phyloP scores from a whole-genome alignment of 2,113 vertebrate genomes.

The Trichechus manatus region DNA sequence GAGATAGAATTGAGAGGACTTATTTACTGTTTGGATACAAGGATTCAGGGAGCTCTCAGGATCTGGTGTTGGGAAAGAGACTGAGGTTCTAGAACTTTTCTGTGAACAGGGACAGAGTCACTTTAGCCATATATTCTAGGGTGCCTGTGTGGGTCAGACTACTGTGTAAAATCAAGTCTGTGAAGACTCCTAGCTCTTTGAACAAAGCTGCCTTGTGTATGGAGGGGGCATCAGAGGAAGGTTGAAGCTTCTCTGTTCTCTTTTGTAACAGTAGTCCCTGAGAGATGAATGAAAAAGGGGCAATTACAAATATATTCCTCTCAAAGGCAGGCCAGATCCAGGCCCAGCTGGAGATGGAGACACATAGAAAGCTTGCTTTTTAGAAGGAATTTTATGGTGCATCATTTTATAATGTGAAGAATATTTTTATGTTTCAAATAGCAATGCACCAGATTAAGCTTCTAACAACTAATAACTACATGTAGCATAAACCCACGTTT shows the following conservation, averaged over 20 bases:
- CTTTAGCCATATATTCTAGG: background rate
- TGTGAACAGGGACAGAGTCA: background rate
- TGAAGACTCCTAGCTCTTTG: background rate
- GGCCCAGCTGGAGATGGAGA: background rate
- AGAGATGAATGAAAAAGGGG: background rate
- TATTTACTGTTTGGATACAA: background rate
- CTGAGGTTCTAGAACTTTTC: background rate
- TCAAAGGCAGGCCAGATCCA: conserved; percentile 39
- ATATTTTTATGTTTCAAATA: conserved; percentile 34
- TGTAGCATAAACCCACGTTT: background rate
- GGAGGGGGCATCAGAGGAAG: background rate
- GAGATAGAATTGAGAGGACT: background rate
- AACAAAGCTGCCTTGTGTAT: background rate
- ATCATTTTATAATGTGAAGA: conserved; percentile 19
- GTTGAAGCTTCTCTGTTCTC: background rate
- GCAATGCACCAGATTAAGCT: background rate
- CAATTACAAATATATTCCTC: conserved; percentile 18
- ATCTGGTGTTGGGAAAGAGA: background rate
- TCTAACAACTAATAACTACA: conserved; percentile 8
- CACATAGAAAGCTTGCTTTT: background rate
- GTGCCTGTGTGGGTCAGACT: background rate
- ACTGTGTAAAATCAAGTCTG: background rate
- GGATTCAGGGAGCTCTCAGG: background rate
- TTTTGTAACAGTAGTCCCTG: background rate
- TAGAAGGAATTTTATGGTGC: background rate